phyloP scores from a whole-genome alignment of 2,113 vertebrate genomes.

The Eurypyga helias region DNA sequence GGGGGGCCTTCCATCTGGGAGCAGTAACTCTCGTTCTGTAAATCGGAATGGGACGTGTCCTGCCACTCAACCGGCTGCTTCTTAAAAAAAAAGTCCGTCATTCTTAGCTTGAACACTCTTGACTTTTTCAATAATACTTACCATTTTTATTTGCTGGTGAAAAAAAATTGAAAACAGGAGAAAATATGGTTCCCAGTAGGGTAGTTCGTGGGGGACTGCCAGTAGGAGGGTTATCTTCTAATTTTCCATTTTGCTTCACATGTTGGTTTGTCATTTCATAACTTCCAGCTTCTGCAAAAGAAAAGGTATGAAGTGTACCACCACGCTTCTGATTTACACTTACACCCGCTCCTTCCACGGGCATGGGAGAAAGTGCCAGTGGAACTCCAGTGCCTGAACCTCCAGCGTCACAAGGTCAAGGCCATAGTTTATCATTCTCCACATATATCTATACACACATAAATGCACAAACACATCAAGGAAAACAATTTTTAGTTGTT shows the following conservation, averaged over 20 bases:
- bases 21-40: not conserved
- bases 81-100: not conserved
- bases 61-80: not conserved
- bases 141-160: conserved; percentile 98
- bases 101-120: not conserved
- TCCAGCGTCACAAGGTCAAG: not conserved
- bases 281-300: conserved; percentile 85
- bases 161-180: conserved; percentile 98
- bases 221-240: conserved; percentile 86
- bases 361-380: not conserved
- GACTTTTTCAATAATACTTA: conserved; percentile 49
- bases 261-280: conserved; percentile 92
- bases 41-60: not conserved
- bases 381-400: not conserved
- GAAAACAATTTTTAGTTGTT: not conserved
- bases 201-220: conserved; percentile 91
- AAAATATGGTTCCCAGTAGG: conserved; percentile 95
- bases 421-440: fast-evolving
- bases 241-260: conserved; percentile 90
- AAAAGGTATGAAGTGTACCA: not conserved
- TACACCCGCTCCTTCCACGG: not conserved
- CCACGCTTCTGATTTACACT: not conserved
- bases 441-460: not conserved
- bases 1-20: not conserved
- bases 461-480: not conserved